phyloP scores from a whole-genome alignment of 2,113 vertebrate genomes.

The Odocoileus virginianus region DNA sequence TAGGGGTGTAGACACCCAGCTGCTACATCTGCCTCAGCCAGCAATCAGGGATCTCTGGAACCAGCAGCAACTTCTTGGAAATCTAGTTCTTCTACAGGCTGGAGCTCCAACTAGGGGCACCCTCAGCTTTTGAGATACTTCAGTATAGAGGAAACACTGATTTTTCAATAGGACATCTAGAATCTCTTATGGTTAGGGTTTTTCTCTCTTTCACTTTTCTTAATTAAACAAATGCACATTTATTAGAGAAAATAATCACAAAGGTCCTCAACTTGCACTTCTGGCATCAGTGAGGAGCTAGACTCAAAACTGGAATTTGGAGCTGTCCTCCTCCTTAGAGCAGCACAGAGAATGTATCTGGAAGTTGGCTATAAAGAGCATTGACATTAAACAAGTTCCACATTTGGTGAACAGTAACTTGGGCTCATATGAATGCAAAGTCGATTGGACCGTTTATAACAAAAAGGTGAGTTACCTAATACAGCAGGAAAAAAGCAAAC shows the following conservation, averaged over 20 bases:
- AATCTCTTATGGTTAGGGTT: background rate
- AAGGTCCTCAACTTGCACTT: background rate
- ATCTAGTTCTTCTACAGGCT: background rate
- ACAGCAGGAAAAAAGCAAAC: background rate
- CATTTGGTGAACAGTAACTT: background rate
- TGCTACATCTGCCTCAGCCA: background rate
- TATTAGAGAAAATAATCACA: background rate
- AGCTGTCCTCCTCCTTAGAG: background rate
- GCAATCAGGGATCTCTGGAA: background rate
- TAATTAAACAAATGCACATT: background rate
- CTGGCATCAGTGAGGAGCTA: background rate
- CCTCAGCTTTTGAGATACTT: background rate
- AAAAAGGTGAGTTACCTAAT: background rate
- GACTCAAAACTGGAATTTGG: background rate
- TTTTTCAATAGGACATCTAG: background rate
- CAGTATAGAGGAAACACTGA: background rate
- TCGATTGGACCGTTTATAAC: background rate
- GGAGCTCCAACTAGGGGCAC: background rate
- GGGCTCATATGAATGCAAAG: background rate
- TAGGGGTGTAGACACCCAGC: fast-evolving
- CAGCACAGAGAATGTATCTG: background rate
- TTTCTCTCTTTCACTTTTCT: background rate
- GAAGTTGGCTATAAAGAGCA: background rate
- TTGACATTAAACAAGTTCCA: background rate
- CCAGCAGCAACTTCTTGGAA: background rate